A percentile compares a stretch with the other conserved stretches of the same genome.
These are phyloP conservation scores for Chrysotoxum bicinctum DNA, from an alignment of 2,888 invertebrate species.

Conservation along the genomic window DNA sequence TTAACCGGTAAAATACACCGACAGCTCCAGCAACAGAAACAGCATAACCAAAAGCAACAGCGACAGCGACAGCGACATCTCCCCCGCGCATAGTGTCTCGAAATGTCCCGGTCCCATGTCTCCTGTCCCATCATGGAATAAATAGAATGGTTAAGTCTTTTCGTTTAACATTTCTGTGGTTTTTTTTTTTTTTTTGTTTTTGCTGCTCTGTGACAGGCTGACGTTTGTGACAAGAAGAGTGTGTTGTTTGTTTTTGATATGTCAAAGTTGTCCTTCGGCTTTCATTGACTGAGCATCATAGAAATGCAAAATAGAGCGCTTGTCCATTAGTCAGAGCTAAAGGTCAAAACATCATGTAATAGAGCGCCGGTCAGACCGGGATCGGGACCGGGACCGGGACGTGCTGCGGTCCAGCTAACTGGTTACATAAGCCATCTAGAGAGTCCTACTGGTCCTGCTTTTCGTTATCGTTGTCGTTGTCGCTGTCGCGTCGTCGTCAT, in stretches of 20 bases:
- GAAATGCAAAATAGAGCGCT: slow-evolving; percentile 52
- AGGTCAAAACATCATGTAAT: slow-evolving; percentile 65
- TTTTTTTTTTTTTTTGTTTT: slow-evolving; percentile 7
- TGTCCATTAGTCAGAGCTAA: slow-evolving; percentile 60
- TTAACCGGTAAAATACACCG: slow-evolving; percentile 65
- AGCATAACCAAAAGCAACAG: neutral
- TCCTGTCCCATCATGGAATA: slow-evolving; percentile 50
- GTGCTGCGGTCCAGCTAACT: neutral
- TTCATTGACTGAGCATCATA: slow-evolving; percentile 52
- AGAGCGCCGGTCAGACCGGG: slow-evolving; percentile 42
- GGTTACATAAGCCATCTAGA: slow-evolving; percentile 9
- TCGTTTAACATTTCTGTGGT: slow-evolving; percentile 4
- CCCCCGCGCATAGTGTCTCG: slow-evolving; percentile 57
- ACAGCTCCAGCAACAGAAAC: neutral
- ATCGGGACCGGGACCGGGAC: neutral
- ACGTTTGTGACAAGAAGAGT: slow-evolving; percentile 67
- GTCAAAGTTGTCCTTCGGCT: slow-evolving; percentile 65
- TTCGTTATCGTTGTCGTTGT: neutral
- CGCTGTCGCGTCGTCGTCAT: neutral
- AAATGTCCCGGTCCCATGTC: slow-evolving; percentile 48
- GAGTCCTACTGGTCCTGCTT: slow-evolving; percentile 3
- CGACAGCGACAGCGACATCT: slow-evolving; percentile 45
- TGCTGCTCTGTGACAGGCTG: slow-evolving; percentile 40
- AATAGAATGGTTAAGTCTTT: slow-evolving; percentile 48
- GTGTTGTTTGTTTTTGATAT: slow-evolving; percentile 69